A percentile compares a stretch with the other conserved stretches of the same genome.
Conservation (phyloP, 2,888 invertebrate species). For the Parthenolecanium corni region DNA sequence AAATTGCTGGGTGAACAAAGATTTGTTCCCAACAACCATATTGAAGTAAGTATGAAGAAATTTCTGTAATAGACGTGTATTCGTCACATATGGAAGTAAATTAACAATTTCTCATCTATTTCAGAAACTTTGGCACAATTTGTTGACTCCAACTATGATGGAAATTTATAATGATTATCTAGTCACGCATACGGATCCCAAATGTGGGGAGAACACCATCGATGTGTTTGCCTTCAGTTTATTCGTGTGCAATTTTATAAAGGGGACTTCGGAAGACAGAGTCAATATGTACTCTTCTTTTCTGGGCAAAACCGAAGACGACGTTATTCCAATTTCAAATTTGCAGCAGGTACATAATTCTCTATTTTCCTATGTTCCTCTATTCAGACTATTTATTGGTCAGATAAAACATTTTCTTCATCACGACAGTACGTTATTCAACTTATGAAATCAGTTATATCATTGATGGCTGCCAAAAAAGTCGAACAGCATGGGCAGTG, state of each 20-base stretch:
- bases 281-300: conserved; percentile 6
- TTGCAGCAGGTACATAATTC: not conserved
- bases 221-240: conserved; percentile 17
- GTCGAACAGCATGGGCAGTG: conserved; percentile 10
- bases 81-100: not conserved
- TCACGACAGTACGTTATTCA: conserved; percentile 19
- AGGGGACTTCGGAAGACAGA: conserved; percentile 17
- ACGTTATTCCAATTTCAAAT: not conserved
- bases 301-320: not conserved
- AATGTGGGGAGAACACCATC: conserved; percentile 2
- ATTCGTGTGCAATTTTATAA: conserved; percentile 14
- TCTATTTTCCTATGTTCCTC: not conserved
- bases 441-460: conserved; percentile 20
- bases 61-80: not conserved
- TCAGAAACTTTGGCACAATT: conserved; percentile 9
- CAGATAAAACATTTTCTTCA: not conserved
- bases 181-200: conserved; percentile 5
- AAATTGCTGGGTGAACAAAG: conserved; percentile 14
- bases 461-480: conserved; percentile 10
- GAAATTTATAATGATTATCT: conserved; percentile 11
- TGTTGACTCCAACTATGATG: conserved; percentile 5
- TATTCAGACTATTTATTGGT: not conserved
- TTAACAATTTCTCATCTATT: no score
- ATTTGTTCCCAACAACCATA: not conserved
- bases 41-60: conserved; percentile 7